A percentile compares a stretch with the other conserved stretches of the same genome.
These are phyloP conservation scores for Lasioglossum lativentre DNA, from an alignment of 2,888 invertebrate genomes.

Conservation along the genomic window DNA sequence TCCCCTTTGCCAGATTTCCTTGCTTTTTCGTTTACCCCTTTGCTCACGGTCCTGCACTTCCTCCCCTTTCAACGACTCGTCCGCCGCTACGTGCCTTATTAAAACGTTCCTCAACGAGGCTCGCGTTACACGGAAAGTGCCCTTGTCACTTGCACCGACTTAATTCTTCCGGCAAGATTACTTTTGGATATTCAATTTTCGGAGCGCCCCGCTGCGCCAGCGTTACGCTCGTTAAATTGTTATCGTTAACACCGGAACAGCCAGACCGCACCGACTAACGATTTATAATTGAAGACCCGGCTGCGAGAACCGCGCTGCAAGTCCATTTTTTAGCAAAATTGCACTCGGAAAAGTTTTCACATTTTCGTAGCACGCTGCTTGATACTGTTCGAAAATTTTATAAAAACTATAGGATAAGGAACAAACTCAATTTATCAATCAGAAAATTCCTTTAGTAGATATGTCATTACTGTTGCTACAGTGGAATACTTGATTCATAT, in stretches of 20 bases:
- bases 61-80: conserved; percentile 52
- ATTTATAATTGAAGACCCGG: background rate
- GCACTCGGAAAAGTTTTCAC: background rate
- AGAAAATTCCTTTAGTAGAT: no score
- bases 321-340: background rate
- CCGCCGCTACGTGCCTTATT: conserved; percentile 69
- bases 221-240: background rate
- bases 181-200: conserved; percentile 27
- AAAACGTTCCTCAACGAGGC: conserved; percentile 65
- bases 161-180: conserved; percentile 38
- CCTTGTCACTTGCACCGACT: conserved; percentile 42
- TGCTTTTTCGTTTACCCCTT: conserved; percentile 29
- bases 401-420: no score
- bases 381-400: background rate
- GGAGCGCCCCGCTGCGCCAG: background rate
- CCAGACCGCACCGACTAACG: background rate
- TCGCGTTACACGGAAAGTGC: conserved; percentile 31
- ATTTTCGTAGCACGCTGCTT: no score
- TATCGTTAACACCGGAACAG: background rate
- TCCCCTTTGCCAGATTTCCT: conserved; percentile 17
- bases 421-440: no score
- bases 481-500: no score
- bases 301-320: background rate
- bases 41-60: conserved; percentile 42
- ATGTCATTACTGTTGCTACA: no score